A percentile compares a stretch with the other conserved stretches of the same genome.
These are phyloP conservation scores for Cirrhinus mrigala DNA, from an alignment of 2,797 vertebrate species.

Conservation along the genomic window DNA sequence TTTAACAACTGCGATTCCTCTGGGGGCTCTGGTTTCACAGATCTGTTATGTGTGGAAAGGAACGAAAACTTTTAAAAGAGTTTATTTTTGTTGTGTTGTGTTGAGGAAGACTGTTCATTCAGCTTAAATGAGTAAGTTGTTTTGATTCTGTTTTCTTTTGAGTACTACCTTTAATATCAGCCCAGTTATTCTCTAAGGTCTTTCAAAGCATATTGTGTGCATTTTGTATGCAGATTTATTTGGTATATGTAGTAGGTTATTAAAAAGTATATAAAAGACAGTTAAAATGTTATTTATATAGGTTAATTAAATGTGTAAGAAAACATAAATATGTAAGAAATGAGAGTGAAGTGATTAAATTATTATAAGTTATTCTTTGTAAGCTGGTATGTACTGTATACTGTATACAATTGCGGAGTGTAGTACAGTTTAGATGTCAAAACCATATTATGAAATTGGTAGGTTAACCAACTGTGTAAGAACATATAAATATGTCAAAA, in stretches of 20 bases:
- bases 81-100: neutral
- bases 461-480: neutral
- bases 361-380: neutral
- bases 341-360: neutral
- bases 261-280: neutral
- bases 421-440: neutral
- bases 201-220: neutral
- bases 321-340: neutral
- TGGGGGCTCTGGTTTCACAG: constrained; percentile 3
- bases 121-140: constrained; percentile 22
- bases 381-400: neutral
- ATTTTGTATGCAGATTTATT: neutral
- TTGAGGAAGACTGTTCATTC: neutral
- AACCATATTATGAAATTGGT: neutral
- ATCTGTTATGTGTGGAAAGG: neutral
- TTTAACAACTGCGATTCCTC: neutral
- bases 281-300: neutral
- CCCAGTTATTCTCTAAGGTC: neutral
- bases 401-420: neutral
- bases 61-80: neutral
- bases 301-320: neutral
- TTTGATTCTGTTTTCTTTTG: neutral
- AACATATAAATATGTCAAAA: neutral
- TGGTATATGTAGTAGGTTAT: neutral
- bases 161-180: neutral